These are phyloP conservation scores for Zophobas atratus DNA, from an alignment of 1,140 invertebrate genomes.

Conservation along the genomic window DNA sequence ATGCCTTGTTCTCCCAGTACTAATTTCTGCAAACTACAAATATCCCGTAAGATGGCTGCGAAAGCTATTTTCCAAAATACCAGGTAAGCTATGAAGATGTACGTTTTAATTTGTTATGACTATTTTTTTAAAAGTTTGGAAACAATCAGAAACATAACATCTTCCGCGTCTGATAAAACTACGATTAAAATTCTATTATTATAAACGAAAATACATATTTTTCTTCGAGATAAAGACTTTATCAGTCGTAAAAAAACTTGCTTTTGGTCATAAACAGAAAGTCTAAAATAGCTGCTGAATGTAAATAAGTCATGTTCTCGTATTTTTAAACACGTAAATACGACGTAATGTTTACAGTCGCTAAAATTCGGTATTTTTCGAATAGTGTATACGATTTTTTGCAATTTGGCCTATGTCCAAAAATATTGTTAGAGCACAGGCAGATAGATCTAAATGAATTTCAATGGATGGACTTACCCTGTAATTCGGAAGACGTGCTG, in stretches of 20 bases:
- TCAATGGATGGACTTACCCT: slow-evolving; percentile 12
- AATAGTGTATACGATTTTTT: slow-evolving; percentile 42
- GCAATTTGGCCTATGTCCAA: slow-evolving; percentile 16
- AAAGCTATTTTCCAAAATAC: slow-evolving; percentile 57
- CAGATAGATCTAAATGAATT: not conserved
- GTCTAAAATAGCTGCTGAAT: slow-evolving; percentile 3
- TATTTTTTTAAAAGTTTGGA: not conserved
- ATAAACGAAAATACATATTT: not conserved
- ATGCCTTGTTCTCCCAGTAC: slow-evolving; percentile 74
- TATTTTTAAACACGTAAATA: slow-evolving; percentile 22
- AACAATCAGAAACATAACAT: not conserved
- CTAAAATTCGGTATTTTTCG: slow-evolving; percentile 32
- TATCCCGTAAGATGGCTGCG: slow-evolving; percentile 73
- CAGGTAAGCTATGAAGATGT: slow-evolving; percentile 56
- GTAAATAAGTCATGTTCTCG: slow-evolving; percentile 28
- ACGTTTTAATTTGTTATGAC: no score
- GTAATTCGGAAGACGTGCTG: slow-evolving; percentile 13
- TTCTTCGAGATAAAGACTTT: not conserved
- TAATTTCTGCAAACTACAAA: slow-evolving; percentile 77
- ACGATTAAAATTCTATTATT: not conserved
- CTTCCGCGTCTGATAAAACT: slow-evolving; percentile 3
- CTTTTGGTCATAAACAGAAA: not conserved
- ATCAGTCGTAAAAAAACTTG: not conserved
- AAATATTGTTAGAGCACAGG: slow-evolving; percentile 12
- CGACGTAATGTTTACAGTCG: slow-evolving; percentile 36